Percentiles rank a stretch among this genome's conserved stretches.
These are phyloP conservation scores for Hyles euphorbiae DNA, from an alignment of 1,140 invertebrate genomes.

Conservation along the genomic window DNA sequence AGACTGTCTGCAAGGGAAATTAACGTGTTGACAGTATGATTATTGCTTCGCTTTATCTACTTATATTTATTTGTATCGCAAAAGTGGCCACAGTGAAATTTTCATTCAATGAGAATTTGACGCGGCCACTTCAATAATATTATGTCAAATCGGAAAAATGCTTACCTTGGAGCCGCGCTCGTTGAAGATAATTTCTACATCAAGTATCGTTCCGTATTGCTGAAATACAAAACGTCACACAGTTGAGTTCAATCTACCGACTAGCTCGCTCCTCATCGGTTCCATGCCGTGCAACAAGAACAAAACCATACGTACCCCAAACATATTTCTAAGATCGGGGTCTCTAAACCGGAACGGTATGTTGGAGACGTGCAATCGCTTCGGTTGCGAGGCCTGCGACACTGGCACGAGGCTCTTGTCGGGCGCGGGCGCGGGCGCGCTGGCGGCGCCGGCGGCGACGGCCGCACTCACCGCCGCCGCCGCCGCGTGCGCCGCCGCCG, in stretches of 20 bases:
- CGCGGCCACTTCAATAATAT: slow-evolving; percentile 38
- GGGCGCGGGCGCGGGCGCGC: slow-evolving; percentile 32
- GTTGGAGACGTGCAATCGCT: slow-evolving; percentile 96
- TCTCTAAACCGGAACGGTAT: slow-evolving; percentile 99
- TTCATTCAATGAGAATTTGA: slow-evolving; percentile 30
- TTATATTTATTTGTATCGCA: background rate
- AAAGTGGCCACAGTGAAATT: slow-evolving; percentile 54
- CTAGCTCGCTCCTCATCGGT: background rate
- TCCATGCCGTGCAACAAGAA: slow-evolving; percentile 32
- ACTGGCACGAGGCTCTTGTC: slow-evolving; percentile 64
- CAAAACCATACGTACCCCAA: slow-evolving; percentile 88
- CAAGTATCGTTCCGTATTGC: slow-evolving; percentile 98
- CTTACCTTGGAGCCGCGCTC: slow-evolving; percentile 99
- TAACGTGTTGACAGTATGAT: too few species aligned
- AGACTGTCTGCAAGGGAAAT: too few species aligned
- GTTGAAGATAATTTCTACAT: slow-evolving; percentile 99
- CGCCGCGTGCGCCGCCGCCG: slow-evolving; percentile 82
- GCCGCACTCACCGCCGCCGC: slow-evolving; percentile 75
- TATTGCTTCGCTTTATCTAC: too few species aligned
- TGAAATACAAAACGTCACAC: slow-evolving; percentile 79
- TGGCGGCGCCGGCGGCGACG: slow-evolving; percentile 79
- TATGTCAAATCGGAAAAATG: slow-evolving; percentile 31
- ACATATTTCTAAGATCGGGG: slow-evolving; percentile 97
- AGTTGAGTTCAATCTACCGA: slow-evolving; percentile 2
- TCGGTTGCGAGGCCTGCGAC: slow-evolving; percentile 80